Evolutionary conservation across 2,113 vertebrate species (phyloP).

Genomic region (Hydropotes inermis): DNA sequence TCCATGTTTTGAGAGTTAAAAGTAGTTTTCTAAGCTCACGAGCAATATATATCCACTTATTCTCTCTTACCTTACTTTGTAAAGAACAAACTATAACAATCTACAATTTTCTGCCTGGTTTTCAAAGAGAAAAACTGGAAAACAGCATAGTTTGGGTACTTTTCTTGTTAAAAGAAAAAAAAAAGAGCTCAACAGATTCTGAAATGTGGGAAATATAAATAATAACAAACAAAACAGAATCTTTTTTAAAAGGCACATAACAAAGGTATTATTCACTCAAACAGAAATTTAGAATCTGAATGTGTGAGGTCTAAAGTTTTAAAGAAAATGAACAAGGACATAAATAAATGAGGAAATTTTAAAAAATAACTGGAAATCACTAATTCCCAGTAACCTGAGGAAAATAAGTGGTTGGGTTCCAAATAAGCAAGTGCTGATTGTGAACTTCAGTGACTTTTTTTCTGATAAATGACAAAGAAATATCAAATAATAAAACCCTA

Average conservation of each 20-base stretch:
- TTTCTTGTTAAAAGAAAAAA: neutral
- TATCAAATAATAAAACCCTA: constrained; percentile 32
- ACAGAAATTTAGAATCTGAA: neutral
- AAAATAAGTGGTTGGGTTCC: neutral
- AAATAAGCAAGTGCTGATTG: neutral
- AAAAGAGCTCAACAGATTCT: neutral
- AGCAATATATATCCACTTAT: neutral
- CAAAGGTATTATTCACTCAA: neutral
- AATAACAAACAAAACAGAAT: neutral
- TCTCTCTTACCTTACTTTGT: neutral
- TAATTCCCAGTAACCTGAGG: neutral
- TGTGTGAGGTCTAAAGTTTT: neutral
- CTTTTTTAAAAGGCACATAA: neutral
- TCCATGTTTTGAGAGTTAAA: neutral
- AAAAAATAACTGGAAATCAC: neutral
- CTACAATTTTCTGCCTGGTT: neutral
- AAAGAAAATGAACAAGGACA: neutral
- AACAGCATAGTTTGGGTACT: neutral
- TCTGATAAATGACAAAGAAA: constrained; percentile 34
- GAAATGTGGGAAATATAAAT: neutral
- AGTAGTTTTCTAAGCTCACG: neutral
- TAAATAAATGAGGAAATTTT: neutral
- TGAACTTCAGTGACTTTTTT: neutral
- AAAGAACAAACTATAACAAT: neutral
- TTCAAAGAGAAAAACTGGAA: neutral